Evolutionary conservation across 2,113 vertebrate species (phyloP).

Genomic region (Himantopus leucocephalus): DNA sequence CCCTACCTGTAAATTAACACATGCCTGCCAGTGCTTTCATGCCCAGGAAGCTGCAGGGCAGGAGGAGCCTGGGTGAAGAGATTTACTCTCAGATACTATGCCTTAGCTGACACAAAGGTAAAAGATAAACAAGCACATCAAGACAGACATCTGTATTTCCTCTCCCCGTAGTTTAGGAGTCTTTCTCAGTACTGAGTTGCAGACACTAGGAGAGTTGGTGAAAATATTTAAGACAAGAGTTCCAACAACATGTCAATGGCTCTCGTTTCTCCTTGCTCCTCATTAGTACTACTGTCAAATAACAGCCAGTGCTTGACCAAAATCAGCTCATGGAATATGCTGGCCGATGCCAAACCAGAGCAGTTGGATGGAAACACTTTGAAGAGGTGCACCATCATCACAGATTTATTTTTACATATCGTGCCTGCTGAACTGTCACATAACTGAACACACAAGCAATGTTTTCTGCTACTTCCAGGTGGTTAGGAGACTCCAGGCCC

Average conservation of each 20-base stretch:
- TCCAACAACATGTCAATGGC: slow-evolving; percentile 41
- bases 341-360: slow-evolving; percentile 25
- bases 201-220: neutral
- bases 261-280: slow-evolving; percentile 40
- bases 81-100: neutral
- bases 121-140: neutral
- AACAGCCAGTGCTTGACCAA: slow-evolving; percentile 43
- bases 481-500: neutral
- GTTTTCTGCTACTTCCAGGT: slow-evolving; percentile 55
- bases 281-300: slow-evolving; percentile 49
- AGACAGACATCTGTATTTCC: neutral
- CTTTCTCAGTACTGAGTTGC: neutral
- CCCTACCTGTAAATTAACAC: neutral
- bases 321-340: slow-evolving; percentile 52
- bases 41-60: neutral
- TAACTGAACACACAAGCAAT: slow-evolving; percentile 30
- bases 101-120: neutral
- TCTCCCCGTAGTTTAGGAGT: neutral
- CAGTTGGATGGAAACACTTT: slow-evolving; percentile 48
- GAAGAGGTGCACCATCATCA: slow-evolving; percentile 36
- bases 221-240: slow-evolving; percentile 18
- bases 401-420: slow-evolving; percentile 56
- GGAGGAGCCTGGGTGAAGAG: neutral
- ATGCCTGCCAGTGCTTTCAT: neutral
- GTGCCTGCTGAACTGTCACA: slow-evolving; percentile 17